Conservation (phyloP, 2,888 invertebrate species). For the Chesias legatella region DNA sequence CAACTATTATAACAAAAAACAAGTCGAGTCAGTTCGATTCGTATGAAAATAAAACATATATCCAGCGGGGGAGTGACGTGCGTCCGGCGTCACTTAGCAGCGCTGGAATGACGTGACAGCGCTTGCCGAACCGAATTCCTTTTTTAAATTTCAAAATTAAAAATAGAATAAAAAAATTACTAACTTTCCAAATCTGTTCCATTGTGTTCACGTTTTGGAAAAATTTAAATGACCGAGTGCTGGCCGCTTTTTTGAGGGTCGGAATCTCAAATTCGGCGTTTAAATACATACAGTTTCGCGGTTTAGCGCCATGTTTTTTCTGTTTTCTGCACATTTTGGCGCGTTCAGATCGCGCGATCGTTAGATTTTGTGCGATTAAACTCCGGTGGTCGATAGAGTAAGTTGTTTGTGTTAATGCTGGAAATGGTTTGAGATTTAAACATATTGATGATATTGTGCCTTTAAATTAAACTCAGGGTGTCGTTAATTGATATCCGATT, state of each 20-base stretch:
- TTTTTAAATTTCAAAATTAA: constrained; percentile 71
- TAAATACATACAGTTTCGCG: constrained; percentile 79
- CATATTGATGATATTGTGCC: constrained; percentile 40
- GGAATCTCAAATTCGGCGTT: constrained; percentile 76
- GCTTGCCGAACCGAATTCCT: constrained; percentile 75
- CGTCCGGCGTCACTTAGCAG: constrained; percentile 80
- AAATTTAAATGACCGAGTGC: constrained; percentile 75
- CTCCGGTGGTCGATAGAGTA: constrained; percentile 69
- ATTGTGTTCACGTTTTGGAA: constrained; percentile 80
- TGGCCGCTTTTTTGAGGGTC: constrained; percentile 67
- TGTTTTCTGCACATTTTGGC: constrained; percentile 76
- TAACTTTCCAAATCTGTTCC: constrained; percentile 70
- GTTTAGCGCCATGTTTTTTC: constrained; percentile 80
- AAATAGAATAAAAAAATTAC: constrained; percentile 63
- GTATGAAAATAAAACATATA: constrained; percentile 78
- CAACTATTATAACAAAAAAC: constrained; percentile 75
- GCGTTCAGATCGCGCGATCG: constrained; percentile 60
- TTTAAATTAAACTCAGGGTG: constrained; percentile 14
- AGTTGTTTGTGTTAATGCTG: constrained; percentile 75
- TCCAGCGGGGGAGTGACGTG: constrained; percentile 73
- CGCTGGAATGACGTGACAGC: constrained; percentile 80
- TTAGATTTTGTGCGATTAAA: constrained; percentile 73
- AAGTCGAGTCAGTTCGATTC: constrained; percentile 66
- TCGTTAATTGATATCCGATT: not conserved
- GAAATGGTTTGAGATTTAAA: constrained; percentile 51